Evolutionary conservation across 2,797 vertebrate species (phyloP).

Genomic region (Cygnus olor): DNA sequence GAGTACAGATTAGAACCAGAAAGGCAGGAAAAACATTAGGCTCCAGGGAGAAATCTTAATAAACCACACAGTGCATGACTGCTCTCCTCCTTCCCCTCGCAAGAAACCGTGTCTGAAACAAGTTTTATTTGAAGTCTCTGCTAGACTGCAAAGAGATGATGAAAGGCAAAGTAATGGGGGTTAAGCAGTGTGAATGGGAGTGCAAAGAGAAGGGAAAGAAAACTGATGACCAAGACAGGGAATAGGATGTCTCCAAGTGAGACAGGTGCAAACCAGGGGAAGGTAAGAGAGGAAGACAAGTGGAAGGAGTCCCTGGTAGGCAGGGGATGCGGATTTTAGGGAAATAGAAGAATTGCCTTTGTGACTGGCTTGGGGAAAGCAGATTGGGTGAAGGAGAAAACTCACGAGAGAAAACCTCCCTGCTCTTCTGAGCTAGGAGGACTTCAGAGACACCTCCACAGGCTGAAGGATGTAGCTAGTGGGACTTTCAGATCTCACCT

Average conservation of each 20-base stretch:
- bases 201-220: background rate
- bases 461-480: background rate
- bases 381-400: constrained; percentile 33
- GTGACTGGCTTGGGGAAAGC: background rate
- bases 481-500: constrained; percentile 32
- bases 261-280: background rate
- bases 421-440: background rate
- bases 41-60: background rate
- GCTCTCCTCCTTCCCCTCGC: background rate
- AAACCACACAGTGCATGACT: background rate
- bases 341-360: background rate
- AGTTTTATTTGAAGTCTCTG: constrained; percentile 34
- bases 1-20: background rate
- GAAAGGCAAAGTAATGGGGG: background rate
- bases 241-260: background rate
- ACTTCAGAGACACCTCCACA: background rate
- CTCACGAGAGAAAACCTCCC: background rate
- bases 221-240: background rate
- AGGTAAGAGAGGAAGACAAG: background rate
- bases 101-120: background rate
- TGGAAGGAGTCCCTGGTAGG: background rate
- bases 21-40: background rate
- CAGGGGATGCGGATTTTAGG: background rate
- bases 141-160: background rate
- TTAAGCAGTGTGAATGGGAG: background rate